Evolutionary conservation across 2,888 invertebrate species (phyloP).

Genomic region (Maniola hyperantus): DNA sequence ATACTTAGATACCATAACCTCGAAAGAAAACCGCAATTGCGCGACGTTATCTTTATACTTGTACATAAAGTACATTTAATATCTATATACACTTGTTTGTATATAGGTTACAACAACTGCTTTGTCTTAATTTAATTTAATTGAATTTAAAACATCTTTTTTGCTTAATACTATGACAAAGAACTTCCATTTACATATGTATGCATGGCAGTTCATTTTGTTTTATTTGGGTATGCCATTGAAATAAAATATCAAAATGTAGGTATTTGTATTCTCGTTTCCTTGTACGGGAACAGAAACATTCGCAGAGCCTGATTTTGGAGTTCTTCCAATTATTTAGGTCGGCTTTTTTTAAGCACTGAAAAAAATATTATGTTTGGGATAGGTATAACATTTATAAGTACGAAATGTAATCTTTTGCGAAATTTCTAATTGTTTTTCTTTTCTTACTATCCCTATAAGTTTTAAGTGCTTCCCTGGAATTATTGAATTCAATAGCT

Average conservation of each 20-base stretch:
- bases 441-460: no score
- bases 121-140: no score
- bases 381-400: neutral
- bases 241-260: neutral
- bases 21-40: constrained; percentile 18
- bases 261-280: neutral
- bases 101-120: constrained; percentile 11
- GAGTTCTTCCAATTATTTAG: constrained; percentile 14
- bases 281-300: neutral
- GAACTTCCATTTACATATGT: neutral
- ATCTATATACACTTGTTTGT: neutral
- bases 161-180: no score
- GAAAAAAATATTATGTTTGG: neutral
- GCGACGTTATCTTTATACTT: neutral
- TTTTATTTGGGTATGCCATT: neutral
- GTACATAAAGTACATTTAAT: no score
- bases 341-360: constrained; percentile 1
- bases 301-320: neutral
- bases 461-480: no score
- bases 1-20: constrained; percentile 17
- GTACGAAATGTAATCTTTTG: neutral
- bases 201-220: constrained; percentile 4
- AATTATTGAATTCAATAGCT: no score
- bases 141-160: no score
- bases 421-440: neutral